Evolutionary conservation across 2,888 invertebrate species (phyloP).

Genomic region (Coecobrya sp.): DNA sequence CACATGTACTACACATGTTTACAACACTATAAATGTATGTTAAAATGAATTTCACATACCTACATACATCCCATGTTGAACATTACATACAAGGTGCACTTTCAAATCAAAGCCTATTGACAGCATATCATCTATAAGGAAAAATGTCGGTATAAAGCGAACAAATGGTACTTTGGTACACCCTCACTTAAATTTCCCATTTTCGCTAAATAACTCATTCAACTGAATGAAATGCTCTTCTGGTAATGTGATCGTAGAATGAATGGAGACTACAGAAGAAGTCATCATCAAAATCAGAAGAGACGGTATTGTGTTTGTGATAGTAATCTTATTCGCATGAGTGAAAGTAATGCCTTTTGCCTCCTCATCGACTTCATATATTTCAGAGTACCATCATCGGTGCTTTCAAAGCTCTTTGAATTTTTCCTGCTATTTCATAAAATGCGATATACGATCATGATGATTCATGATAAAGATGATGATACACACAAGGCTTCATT

Average conservation of each 20-base stretch:
- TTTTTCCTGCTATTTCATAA: constrained; percentile 22
- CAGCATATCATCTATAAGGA: neutral
- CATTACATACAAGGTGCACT: neutral
- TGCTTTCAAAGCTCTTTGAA: constrained; percentile 19
- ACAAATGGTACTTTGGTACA: neutral
- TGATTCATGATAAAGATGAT: constrained; percentile 4
- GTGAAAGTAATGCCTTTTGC: neutral
- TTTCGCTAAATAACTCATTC: neutral
- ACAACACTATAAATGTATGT: neutral
- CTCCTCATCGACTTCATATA: neutral
- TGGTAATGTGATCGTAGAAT: constrained; percentile 8
- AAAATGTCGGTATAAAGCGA: neutral
- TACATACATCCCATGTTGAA: neutral
- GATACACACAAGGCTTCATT: neutral
- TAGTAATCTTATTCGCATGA: constrained; percentile 42
- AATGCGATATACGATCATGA: neutral
- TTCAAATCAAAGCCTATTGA: neutral
- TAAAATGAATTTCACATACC: neutral
- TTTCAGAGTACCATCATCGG: neutral
- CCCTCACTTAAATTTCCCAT: neutral
- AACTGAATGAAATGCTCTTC: constrained; percentile 19
- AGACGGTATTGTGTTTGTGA: constrained; percentile 20
- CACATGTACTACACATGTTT: constrained; percentile 1
- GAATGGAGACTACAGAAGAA: neutral
- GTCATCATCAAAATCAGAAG: constrained; percentile 23